Evolutionary conservation across 2,113 vertebrate genomes (phyloP).

Genomic region (Psettodes erumei): DNA sequence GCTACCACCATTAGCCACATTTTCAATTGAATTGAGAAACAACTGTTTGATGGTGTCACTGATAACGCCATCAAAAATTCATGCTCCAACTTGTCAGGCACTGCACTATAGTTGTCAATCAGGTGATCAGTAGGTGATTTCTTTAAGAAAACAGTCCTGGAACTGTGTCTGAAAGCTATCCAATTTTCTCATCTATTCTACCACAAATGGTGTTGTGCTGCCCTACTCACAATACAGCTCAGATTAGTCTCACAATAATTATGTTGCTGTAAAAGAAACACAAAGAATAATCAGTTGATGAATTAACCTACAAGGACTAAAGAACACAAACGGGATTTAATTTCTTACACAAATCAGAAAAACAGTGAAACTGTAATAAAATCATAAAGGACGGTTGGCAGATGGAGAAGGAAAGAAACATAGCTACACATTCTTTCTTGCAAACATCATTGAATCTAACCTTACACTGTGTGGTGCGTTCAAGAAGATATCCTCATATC

Average conservation of each 20-base stretch:
- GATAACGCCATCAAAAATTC: too few species aligned
- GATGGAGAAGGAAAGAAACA: background rate
- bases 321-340: background rate
- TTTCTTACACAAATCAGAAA: background rate
- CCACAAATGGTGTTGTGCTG: background rate
- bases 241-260: background rate
- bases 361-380: background rate
- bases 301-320: background rate
- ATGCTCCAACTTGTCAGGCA: too few species aligned
- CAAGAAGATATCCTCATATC: background rate
- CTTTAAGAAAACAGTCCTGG: background rate
- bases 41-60: too few species aligned
- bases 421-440: background rate
- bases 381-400: background rate
- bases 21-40: too few species aligned
- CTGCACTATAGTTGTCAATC: constrained; percentile 47
- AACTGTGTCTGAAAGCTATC: constrained; percentile 16
- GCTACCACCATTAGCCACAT: too few species aligned
- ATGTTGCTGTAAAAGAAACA: background rate
- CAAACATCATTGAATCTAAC: background rate
- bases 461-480: background rate
- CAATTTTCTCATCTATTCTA: constrained; percentile 51
- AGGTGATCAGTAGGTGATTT: constrained; percentile 52
- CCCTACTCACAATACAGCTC: background rate
- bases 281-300: background rate